Percentiles rank a stretch among this genome's conserved stretches.
phyloP scores from a whole-genome alignment of 2,888 invertebrate genomes.

The Ommatoiulus sabulosus region DNA sequence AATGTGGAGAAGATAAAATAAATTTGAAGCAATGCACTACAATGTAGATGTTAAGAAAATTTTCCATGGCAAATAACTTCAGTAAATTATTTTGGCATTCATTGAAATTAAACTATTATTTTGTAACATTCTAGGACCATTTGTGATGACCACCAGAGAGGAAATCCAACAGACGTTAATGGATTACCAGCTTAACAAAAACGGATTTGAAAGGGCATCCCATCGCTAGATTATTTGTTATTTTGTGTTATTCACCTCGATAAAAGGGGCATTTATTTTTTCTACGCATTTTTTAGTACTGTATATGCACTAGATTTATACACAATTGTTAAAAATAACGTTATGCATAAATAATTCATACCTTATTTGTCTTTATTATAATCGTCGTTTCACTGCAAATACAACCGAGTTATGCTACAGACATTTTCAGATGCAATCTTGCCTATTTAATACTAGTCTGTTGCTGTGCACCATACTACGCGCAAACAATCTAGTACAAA shows the following conservation, averaged over 20 bases:
- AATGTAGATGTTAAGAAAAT: too few relatives aligned
- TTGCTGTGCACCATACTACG: background rate
- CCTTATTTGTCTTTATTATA: conserved; percentile 40
- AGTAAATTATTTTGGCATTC: background rate
- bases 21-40: too few relatives aligned
- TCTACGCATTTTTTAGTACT: conserved; percentile 23
- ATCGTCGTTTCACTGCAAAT: conserved; percentile 16
- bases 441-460: conserved; percentile 1
- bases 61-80: background rate
- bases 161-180: conserved; percentile 66
- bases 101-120: background rate
- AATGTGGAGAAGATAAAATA: too few relatives aligned
- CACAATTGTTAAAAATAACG: background rate
- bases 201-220: conserved; percentile 66
- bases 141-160: conserved; percentile 68
- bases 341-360: conserved; percentile 13
- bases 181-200: conserved; percentile 66
- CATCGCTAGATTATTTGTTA: background rate
- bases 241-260: background rate
- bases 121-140: conserved; percentile 65
- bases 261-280: background rate
- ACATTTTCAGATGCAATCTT: conserved; percentile 29
- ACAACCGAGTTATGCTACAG: background rate
- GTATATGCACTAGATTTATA: background rate
- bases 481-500: background rate